A percentile compares a stretch with the other conserved stretches of the same genome.
phyloP scores from a whole-genome alignment of 2,113 vertebrate species.

The Calyptomena viridis region DNA sequence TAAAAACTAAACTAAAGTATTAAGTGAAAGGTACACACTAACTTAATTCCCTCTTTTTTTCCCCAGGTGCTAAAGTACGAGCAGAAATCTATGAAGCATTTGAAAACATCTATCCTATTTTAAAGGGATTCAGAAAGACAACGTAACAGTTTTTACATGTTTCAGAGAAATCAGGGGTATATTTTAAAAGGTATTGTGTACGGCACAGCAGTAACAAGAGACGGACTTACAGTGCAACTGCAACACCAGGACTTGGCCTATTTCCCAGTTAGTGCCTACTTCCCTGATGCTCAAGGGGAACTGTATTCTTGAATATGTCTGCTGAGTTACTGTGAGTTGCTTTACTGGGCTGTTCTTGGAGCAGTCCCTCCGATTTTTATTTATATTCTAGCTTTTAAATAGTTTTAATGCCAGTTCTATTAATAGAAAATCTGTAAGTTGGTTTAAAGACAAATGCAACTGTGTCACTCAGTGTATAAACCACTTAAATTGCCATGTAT shows the following conservation, averaged over 20 bases:
- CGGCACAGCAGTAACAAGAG: constrained; percentile 48
- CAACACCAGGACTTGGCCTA: constrained; percentile 51
- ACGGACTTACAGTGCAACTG: constrained; percentile 38
- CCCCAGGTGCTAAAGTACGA: constrained; percentile 96
- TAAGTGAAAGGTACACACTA: not conserved
- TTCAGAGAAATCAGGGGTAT: constrained; percentile 25
- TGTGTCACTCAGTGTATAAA: constrained; percentile 59
- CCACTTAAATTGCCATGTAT: constrained; percentile 66
- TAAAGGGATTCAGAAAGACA: constrained; percentile 97
- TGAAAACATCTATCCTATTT: constrained; percentile 99
- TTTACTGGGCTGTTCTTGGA: constrained; percentile 47
- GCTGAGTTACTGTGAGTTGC: constrained; percentile 64
- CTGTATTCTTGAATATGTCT: constrained; percentile 46
- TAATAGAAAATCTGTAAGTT: constrained; percentile 44
- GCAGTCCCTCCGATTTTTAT: constrained; percentile 62
- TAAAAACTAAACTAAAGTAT: not conserved
- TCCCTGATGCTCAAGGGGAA: constrained; percentile 21
- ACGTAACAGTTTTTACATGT: constrained; percentile 78
- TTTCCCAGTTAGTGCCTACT: constrained; percentile 49
- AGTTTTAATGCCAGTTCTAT: constrained; percentile 66
- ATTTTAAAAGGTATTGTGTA: constrained; percentile 50
- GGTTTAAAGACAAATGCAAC: constrained; percentile 58
- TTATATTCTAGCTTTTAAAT: constrained; percentile 75
- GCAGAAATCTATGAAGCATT: constrained; percentile 98
- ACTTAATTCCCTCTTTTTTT: not conserved